Evolutionary conservation across 2,888 invertebrate genomes (phyloP), one percentile per base, ranked within the genome.

Genomic region (Myopa testacea): DNA sequence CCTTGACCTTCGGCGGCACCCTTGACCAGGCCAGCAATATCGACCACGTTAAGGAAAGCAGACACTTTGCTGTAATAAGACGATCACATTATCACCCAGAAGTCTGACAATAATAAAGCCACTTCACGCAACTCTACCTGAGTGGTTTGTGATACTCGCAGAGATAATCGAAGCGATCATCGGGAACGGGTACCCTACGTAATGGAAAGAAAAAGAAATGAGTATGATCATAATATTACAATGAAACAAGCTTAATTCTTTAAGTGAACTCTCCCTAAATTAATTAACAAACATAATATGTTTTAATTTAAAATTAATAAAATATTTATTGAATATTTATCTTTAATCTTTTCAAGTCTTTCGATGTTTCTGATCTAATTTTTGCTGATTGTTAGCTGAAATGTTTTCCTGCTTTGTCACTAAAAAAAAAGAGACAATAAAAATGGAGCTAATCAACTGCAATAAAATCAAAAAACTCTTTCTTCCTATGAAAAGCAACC

Each of bases 161-260:
- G 62, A 99, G 93, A 89, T 93, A 98, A 86, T 98, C 98, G 89
- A 93, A 99, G 84, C 99, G 92, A 76, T 93, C 93, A 90, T 99
- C 99, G 4, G 98, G 98, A 8, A 99, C 99, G 45, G 98, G 97
- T 85, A 99, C 99, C 87, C 98, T 94, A 95, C 96, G 94, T 97
- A 92, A 91, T 87, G 86, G 83, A 87, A 73, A 65, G 45, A 76
- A 65, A n/a, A n/a, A n/a, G n/a, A n/a, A n/a, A n/a, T n/a, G n/a
- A n/a, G n/a, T n/a, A n/a, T n/a, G n/a, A n/a, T n/a, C n/a, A n/a
- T n/a, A n/a, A n/a, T n/a, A n/a, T n/a, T n/a, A n/a, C n/a, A n/a
- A n/a, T n/a, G n/a, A n/a, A n/a, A n/a, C n/a, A n/a, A n/a, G n/a
- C n/a, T n/a, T n/a, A n/a, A n/a, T n/a, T n/a, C n/a, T n/a, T n/a